Percentiles rank a stretch among this genome's conserved stretches.
Conservation (phyloP, 2,888 invertebrate species). For the Seira ritae region DNA sequence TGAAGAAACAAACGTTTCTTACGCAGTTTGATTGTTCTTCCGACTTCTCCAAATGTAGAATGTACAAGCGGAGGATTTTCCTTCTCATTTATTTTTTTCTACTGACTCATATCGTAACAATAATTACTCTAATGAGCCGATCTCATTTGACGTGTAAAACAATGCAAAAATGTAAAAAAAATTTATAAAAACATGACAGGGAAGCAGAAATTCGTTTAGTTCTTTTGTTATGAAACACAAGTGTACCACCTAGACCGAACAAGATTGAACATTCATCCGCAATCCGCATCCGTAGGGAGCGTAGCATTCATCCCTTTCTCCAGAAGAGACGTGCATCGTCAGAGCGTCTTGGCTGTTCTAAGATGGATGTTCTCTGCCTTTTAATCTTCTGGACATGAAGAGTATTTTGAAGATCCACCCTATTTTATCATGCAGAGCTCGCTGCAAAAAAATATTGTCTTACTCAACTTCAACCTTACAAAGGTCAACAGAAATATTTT, state of each 20-base stretch:
- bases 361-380: too few species aligned
- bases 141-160: constrained; percentile 57
- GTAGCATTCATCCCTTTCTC: too few species aligned
- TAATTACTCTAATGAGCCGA: constrained; percentile 62
- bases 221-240: not conserved
- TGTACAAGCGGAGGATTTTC: not conserved
- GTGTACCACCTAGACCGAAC: constrained; percentile 48
- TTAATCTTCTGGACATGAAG: too few species aligned
- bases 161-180: constrained; percentile 49
- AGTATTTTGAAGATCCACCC: too few species aligned
- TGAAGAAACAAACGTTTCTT: constrained; percentile 59
- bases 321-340: too few species aligned
- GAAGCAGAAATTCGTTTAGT: constrained; percentile 39
- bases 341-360: too few species aligned
- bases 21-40: constrained; percentile 43
- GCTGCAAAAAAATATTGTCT: constrained; percentile 35
- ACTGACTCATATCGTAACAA: constrained; percentile 51
- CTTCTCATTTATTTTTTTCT: constrained; percentile 33
- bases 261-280: constrained; percentile 39
- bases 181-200: constrained; percentile 38
- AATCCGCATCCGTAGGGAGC: too few species aligned
- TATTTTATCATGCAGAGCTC: too few species aligned
- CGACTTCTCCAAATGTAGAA: not conserved
- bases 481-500: constrained; percentile 52
- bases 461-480: not conserved